phyloP scores from a whole-genome alignment of 1,140 invertebrate genomes.

The Zophobas morio region DNA sequence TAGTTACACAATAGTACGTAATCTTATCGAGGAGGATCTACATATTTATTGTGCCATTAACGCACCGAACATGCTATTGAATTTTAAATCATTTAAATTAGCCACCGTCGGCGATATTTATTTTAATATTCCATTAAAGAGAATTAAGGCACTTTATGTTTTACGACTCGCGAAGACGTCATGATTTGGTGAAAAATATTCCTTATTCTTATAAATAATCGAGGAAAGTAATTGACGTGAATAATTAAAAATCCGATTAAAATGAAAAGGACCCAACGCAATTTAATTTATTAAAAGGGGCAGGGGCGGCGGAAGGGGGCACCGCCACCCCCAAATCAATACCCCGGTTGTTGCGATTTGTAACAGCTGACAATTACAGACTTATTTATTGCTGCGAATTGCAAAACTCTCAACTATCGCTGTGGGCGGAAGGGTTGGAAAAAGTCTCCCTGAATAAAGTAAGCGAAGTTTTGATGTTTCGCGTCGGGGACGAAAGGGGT shows the following conservation, averaged over 20 bases:
- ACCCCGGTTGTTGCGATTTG: conserved; percentile 8
- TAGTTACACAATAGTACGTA: conserved; percentile 48
- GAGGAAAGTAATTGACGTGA: conserved; percentile 1
- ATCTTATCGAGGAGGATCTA: conserved; percentile 47
- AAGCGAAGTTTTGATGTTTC: conserved; percentile 62
- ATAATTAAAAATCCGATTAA: conserved; percentile 11
- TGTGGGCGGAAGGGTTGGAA: conserved; percentile 10
- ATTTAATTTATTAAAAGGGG: conserved; percentile 6
- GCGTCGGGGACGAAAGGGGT: conserved; percentile 40
- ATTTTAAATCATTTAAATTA: conserved; percentile 64
- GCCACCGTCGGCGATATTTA: conserved; percentile 55
- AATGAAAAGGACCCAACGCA: conserved; percentile 1
- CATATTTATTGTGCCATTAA: conserved; percentile 64
- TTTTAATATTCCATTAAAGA: conserved; percentile 56
- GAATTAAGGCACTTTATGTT: conserved; percentile 48
- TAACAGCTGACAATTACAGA: conserved; percentile 40
- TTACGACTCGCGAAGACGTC: conserved; percentile 8
- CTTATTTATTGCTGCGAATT: conserved; percentile 34
- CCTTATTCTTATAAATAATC: conserved; percentile 7
- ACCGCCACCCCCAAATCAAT: conserved; percentile 8
- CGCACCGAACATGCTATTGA: conserved; percentile 60
- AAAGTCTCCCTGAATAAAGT: conserved; percentile 46
- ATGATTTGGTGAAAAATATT: conserved; percentile 7
- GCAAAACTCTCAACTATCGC: conserved; percentile 7
- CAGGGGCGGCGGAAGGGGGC: not conserved